Evolutionary conservation across 2,113 vertebrate genomes (phyloP).

Genomic region (Glareola pratincola): DNA sequence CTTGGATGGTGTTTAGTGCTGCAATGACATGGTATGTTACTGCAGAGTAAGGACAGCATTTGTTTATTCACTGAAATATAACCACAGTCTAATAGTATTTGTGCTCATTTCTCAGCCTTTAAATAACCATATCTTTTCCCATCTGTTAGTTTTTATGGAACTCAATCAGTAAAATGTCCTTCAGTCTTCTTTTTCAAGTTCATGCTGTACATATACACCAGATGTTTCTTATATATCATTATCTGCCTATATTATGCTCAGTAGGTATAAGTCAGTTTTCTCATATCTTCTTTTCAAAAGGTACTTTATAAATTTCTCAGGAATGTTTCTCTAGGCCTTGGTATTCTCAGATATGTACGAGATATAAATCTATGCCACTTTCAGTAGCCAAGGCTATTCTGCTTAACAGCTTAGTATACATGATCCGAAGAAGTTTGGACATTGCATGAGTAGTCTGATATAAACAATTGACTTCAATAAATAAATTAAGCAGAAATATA

Average conservation of each 20-base stretch:
- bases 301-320: background rate
- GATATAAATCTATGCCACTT: background rate
- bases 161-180: background rate
- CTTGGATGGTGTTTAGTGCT: background rate
- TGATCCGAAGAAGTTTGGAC: conserved; percentile 10
- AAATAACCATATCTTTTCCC: background rate
- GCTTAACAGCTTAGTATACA: background rate
- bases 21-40: background rate
- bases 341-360: background rate
- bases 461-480: conserved; percentile 21
- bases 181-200: background rate
- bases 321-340: background rate
- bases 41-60: background rate
- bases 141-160: conserved; percentile 3
- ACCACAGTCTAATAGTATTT: background rate
- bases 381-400: background rate
- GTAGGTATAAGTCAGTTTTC: background rate
- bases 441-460: background rate
- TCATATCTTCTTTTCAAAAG: background rate
- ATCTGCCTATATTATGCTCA: background rate
- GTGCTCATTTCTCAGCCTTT: background rate
- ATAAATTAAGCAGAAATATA: conserved; percentile 26
- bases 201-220: background rate
- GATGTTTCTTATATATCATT: background rate
- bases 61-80: background rate